These are phyloP conservation scores for Palythoa grandis DNA, from an alignment of 92 coral and sea anemone genomes.

Conservation along the genomic window DNA sequence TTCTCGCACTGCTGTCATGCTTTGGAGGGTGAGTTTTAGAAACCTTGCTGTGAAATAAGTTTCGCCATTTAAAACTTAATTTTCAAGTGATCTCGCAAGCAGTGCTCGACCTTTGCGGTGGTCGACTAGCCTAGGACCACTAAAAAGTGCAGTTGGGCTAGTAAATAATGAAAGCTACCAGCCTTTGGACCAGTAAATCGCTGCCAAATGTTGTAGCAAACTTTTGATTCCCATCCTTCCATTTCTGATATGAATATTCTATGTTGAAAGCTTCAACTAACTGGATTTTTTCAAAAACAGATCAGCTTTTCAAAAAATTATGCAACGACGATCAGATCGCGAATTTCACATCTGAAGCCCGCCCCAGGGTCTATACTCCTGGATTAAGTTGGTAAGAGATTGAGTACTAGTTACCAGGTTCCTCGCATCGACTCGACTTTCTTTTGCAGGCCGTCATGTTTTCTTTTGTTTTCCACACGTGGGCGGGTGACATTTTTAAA, in stretches of 20 bases:
- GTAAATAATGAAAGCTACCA: background rate
- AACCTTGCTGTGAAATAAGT: no score
- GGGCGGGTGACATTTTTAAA: constrained; percentile 16
- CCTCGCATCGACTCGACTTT: constrained; percentile 16
- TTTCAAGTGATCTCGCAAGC: background rate
- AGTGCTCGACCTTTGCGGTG: constrained; percentile 46
- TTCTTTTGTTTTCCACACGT: constrained; percentile 30
- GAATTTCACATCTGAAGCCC: constrained; percentile 22
- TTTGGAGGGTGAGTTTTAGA: constrained; percentile 77
- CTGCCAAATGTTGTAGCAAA: constrained; percentile 1
- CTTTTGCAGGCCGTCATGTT: constrained; percentile 20
- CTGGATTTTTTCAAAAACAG: constrained; percentile 22
- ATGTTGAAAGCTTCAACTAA: background rate
- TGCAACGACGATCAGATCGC: constrained; percentile 22
- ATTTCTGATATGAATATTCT: constrained; percentile 15
- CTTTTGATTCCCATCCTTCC: constrained; percentile 10
- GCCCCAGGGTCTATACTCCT: constrained; percentile 19
- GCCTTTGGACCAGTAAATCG: background rate
- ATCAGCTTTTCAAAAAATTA: constrained; percentile 24
- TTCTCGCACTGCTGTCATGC: constrained; percentile 50
- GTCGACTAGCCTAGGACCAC: constrained; percentile 14
- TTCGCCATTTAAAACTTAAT: no score
- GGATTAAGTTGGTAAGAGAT: constrained; percentile 32
- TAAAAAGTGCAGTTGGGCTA: constrained; percentile 15
- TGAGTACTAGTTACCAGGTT: constrained; percentile 33